Evolutionary conservation across 2,113 vertebrate genomes (phyloP).

Genomic region (Aramus guarauna): DNA sequence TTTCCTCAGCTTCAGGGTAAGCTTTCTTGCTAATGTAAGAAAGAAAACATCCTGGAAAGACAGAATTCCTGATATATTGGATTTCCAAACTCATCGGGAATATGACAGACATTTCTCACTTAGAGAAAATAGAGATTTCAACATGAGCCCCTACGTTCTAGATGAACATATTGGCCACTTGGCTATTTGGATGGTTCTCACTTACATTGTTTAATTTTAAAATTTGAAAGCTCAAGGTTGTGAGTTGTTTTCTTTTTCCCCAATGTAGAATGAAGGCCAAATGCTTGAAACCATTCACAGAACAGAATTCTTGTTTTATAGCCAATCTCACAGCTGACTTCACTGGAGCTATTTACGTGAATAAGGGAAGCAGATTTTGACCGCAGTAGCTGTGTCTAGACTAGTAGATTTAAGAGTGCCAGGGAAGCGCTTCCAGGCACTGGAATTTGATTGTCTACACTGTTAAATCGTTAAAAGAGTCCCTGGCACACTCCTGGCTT

Average conservation of each 20-base stretch:
- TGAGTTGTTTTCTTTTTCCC: constrained; percentile 8
- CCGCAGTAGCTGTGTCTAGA: constrained; percentile 17
- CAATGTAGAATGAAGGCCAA: neutral
- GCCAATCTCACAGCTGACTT: constrained; percentile 54
- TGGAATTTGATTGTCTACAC: constrained; percentile 12
- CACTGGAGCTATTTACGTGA: constrained; percentile 9
- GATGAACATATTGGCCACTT: neutral
- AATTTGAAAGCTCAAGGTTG: constrained; percentile 6
- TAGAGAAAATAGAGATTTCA: neutral
- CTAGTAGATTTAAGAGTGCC: neutral
- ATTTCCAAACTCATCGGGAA: neutral
- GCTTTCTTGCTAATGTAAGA: neutral
- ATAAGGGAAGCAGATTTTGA: constrained; percentile 20
- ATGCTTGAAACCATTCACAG: constrained; percentile 30
- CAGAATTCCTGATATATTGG: neutral
- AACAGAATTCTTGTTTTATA: constrained; percentile 28
- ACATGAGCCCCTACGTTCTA: neutral
- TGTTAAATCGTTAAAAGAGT: neutral
- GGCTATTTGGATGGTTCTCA: neutral
- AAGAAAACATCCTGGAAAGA: neutral
- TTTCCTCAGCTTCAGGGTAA: neutral
- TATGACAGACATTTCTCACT: neutral
- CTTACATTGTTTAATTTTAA: neutral
- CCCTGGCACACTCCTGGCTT: neutral
- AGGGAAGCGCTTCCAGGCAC: neutral